Conservation (phyloP, 2,113 vertebrate genomes). For the Pseudopipra pipra region DNA sequence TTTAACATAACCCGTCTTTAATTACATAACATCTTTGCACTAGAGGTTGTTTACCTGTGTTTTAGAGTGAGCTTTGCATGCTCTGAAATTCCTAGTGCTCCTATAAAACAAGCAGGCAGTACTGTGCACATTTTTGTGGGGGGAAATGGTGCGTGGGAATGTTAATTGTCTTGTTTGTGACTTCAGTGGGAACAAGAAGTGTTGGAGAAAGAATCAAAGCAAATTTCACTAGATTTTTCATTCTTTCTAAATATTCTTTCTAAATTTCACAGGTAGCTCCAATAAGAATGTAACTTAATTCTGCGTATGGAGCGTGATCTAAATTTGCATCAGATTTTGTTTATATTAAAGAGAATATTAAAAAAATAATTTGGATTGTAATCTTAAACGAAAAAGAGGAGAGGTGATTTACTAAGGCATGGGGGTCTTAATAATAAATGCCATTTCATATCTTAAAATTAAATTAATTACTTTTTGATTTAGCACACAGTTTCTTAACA, state of each 20-base stretch:
- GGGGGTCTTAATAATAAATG: background rate
- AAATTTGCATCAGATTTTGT: background rate
- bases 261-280: background rate
- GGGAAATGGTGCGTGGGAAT: background rate
- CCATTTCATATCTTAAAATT: background rate
- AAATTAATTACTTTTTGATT: background rate
- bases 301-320: background rate
- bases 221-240: background rate
- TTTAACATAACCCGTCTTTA: background rate
- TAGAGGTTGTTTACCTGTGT: background rate
- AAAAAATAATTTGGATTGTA: background rate
- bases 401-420: background rate
- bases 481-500: background rate
- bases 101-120: background rate
- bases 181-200: background rate
- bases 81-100: background rate
- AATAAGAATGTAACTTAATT: background rate
- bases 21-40: background rate
- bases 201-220: background rate
- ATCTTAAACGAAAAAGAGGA: background rate
- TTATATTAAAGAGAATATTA: background rate
- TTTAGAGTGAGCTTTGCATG: background rate
- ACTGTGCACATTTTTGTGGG: background rate
- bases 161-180: conserved; percentile 16
- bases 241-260: background rate